Evolutionary conservation across 1,140 invertebrate species (phyloP), one percentile per base, ranked within the genome.

Genomic region (Uloborus diversus): DNA sequence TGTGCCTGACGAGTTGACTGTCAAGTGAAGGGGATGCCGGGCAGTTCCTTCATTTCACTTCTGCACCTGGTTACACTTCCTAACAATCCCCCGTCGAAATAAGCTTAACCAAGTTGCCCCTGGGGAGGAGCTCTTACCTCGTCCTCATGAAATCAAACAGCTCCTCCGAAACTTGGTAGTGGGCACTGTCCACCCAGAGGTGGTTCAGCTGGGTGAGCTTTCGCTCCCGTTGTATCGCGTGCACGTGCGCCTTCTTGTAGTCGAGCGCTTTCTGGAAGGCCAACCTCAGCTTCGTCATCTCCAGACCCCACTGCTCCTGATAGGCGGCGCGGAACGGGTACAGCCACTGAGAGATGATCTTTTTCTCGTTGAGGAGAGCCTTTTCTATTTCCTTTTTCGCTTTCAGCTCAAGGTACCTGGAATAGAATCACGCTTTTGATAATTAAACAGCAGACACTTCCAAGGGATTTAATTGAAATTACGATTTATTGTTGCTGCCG

Each of bases 331-430:
- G 13, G 27, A 78, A 78, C n/a, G 73, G 73, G 7, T 78, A 66
- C 13, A 78, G 32, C 73, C 73, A 78, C 30, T 78, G 73, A 0
- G 61, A 49, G 14, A 66, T 33, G 17, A 78, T 78, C 27, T 78
- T 78, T 23, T 78, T 78, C 47, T 78, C 73, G 14, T 78, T 78
- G 23, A 78, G 32, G 11, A 78, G 23, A n/a, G 73, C 73, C 23
- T 66, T 78, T 32, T 78, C 73, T 11, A 66, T 78, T 17, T 78
- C 73, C 14, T 78, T 78, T 59, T 64, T 78, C 0, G 73, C 57
- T 42, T 66, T 78, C 32, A 78, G 11, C 30, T 78, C 73, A 17
- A 78, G 32, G 17, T 65, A 78, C n/a, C n/a, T n/a, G n/a, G n/a
- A n/a, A n/a, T n/a, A n/a, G n/a, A n/a, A n/a, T n/a, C n/a, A n/a